Evolutionary conservation across 2,113 vertebrate species (phyloP).

Genomic region (Scopus umbretta): DNA sequence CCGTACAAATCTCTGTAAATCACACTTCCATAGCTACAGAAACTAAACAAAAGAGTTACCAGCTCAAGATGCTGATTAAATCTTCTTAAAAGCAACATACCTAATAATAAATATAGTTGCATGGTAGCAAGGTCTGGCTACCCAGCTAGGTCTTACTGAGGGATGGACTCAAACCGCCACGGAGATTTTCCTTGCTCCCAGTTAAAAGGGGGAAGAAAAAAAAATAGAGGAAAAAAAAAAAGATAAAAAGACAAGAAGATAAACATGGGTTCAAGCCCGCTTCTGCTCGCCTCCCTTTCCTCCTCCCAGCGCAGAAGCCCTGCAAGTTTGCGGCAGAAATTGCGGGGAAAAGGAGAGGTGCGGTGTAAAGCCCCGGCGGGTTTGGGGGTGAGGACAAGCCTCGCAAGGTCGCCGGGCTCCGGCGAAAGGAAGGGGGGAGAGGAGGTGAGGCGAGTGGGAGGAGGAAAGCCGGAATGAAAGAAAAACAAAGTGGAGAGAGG

Average conservation of each 20-base stretch:
- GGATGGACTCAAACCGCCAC: neutral
- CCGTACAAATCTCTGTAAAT: slow-evolving; percentile 90
- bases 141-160: neutral
- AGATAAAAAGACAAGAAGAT: neutral
- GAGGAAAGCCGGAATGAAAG: neutral
- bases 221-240: too few species aligned
- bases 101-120: slow-evolving; percentile 73
- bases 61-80: slow-evolving; percentile 85
- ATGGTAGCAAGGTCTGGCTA: slow-evolving; percentile 31
- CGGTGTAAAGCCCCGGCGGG: neutral
- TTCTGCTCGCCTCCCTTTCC: neutral
- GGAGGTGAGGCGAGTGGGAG: neutral
- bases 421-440: neutral
- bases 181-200: neutral
- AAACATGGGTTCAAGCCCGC: neutral
- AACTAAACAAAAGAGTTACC: slow-evolving; percentile 79
- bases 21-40: slow-evolving; percentile 87
- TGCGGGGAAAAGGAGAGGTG: neutral
- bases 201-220: too few species aligned
- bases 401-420: neutral
- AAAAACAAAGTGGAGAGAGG: neutral
- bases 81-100: slow-evolving; percentile 77
- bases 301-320: neutral
- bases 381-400: neutral
- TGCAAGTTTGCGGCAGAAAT: neutral